Evolutionary conservation across 2,113 vertebrate species (phyloP).

Genomic region (Saccopteryx bilineata): DNA sequence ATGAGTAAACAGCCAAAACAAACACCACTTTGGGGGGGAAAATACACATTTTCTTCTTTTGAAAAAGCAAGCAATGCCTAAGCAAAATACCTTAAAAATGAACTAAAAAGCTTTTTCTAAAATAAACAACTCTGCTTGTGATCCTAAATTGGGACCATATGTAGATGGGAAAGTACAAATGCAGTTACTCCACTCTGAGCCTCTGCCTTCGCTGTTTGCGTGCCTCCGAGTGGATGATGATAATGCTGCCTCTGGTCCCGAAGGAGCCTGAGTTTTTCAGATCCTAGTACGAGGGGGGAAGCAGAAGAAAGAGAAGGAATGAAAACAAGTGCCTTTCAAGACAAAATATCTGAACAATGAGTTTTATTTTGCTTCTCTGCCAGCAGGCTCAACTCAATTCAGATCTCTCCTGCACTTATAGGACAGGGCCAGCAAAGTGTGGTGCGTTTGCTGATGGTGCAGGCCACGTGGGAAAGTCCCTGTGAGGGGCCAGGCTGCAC

Average conservation of each 20-base stretch:
- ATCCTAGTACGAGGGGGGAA: neutral
- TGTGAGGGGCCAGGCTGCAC: neutral
- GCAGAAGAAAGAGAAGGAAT: slow-evolving; percentile 35
- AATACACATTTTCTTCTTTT: slow-evolving; percentile 77
- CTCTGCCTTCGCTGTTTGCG: slow-evolving; percentile 27
- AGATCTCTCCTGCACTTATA: neutral
- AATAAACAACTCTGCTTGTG: slow-evolving; percentile 83
- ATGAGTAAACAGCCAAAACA: slow-evolving; percentile 83
- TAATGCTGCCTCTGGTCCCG: slow-evolving; percentile 47
- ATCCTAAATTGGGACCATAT: slow-evolving; percentile 84
- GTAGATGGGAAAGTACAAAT: slow-evolving; percentile 65
- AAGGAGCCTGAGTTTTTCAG: slow-evolving; percentile 45
- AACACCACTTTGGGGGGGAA: slow-evolving; percentile 67
- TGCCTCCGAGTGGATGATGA: slow-evolving; percentile 9
- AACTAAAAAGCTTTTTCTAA: slow-evolving; percentile 84
- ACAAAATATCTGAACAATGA: slow-evolving; percentile 56
- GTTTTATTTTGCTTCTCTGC: slow-evolving; percentile 5
- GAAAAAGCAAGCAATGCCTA: slow-evolving; percentile 80
- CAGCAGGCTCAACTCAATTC: neutral
- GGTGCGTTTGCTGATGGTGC: neutral
- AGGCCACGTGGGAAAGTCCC: neutral
- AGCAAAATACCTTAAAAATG: slow-evolving; percentile 85
- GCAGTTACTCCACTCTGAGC: neutral
- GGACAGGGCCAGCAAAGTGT: neutral
- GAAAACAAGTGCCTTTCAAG: slow-evolving; percentile 67